Evolutionary conservation across 92 coral and sea anemone species (phyloP), one percentile per base, ranked within the genome.

Genomic region (Phymanthus crucifer): DNA sequence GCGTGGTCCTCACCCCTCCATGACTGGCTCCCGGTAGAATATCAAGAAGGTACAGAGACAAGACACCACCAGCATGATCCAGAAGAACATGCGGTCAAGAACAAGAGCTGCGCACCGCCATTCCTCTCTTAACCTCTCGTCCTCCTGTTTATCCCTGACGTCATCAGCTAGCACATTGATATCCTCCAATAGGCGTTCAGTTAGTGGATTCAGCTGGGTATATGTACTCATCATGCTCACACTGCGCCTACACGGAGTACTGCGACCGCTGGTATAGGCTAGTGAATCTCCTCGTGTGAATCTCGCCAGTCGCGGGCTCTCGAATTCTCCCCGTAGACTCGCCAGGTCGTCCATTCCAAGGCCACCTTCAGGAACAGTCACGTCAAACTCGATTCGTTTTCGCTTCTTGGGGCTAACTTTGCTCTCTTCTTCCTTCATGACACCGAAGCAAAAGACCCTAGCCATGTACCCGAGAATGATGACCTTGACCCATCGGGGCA

Each of bases 401-500:
- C 80, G 82, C 61, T 64, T 70, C 14, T 87, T 91, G 13, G 90
- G 80, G 50, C 73, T 72, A 29, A 91, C 86, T 27, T 78, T 81
- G 47, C 91, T 87, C 11, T 78, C 85, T 33, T 93, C 97, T 58
- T 81, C 85, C 50, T 78, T 83, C 52, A 89, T 83, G 23, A 70
- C 85, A 58, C 83, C 84, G 77, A 82, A 93, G 75, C 97, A 93
- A 66, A 93, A 83, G 29, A 93, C 90, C 58, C 91, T 81, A 17
- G 94, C 94, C 94, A 93, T 90, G 89, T 90, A 93, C 1, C 91
- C 97, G 10, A 93, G 92, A 66, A 93, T 91, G 45, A 93, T 77
- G 14, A 93, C 94, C 35, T 83, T 83, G n/a, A 93, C 97, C 97
- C 97, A 93, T 12, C 84, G 87, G 12, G 97, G 97, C 97, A 93